Base-by-base conservation (phyloP, 1,140 invertebrate genomes). In the Pogonus chalceus region DNA sequence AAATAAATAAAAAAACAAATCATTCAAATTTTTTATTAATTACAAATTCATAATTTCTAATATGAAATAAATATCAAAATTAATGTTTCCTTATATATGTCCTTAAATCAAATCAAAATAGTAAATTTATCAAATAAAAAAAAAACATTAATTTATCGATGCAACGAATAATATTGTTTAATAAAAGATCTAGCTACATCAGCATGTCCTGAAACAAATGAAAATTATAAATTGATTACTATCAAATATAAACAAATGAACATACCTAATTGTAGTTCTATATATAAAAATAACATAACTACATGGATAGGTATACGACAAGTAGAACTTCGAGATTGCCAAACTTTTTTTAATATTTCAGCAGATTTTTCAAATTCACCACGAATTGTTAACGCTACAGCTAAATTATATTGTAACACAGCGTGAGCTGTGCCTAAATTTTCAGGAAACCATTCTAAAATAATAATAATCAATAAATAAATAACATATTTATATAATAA, bases 331-430 rank as follows among this genome's bases (percentile, higher is more conserved):
- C 75, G 77, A 2, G 74, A 73, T 57, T 77, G 72, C 79, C 81
- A 84, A 20, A 81, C 77, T 61, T 81, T 75, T 67, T 80, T 77
- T n/a, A 92, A 68, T 22, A 83, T 73, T 59, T 80, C 78, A 31
- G 77, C 75, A 1, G 88, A 84, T 67, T 88, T 84, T 51, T 87
- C 81, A 46, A 82, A 75, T 66, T 92, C 87, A 14, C 87, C 87
- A 54, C 85, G 76, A 37, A 89, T 73, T 12, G 85, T 81, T 67
- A 88, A 81, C 10, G 82, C 81, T 12, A 88, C 85, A 21, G 88
- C 85, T 55, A 91, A 74, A 69, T 92, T 91, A 60, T 92, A 91
- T 57, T 83, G 80, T 52, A 90, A 73, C 24, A 89, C 77, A 26
- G 80, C 77, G 58, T 80, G 78, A 1, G 81, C 86, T 22, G 80